Evolutionary conservation across 2,797 vertebrate species (phyloP).

Genomic region (Erethizon dorsatum): DNA sequence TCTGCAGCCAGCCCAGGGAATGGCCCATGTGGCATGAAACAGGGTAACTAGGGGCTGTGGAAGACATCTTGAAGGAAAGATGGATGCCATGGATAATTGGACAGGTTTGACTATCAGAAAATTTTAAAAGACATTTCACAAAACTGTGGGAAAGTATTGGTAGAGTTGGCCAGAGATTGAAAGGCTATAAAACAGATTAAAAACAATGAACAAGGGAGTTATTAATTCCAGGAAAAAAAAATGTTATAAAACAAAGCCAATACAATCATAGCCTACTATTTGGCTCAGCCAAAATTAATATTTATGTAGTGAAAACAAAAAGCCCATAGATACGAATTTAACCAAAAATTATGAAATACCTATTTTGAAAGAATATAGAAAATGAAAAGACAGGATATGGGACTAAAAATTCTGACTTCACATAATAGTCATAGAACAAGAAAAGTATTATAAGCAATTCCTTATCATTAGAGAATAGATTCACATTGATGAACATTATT

Average conservation of each 20-base stretch:
- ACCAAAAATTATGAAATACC: constrained; percentile 13
- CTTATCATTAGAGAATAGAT: neutral
- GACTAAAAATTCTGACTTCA: constrained; percentile 41
- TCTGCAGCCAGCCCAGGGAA: neutral
- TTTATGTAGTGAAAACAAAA: constrained; percentile 6
- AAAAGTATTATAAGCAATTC: neutral
- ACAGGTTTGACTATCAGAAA: neutral
- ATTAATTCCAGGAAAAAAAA: constrained; percentile 39
- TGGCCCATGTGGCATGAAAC: accelerated
- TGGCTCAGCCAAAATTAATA: constrained; percentile 28
- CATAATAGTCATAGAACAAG: neutral
- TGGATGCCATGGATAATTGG: too few relatives aligned
- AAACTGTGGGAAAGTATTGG: neutral
- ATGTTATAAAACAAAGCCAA: constrained; percentile 37
- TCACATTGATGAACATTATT: neutral
- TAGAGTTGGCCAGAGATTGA: neutral
- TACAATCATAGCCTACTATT: neutral
- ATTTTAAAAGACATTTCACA: neutral
- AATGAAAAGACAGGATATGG: neutral
- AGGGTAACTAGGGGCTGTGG: neutral
- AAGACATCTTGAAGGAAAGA: neutral
- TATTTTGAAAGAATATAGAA: neutral
- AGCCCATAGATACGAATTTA: neutral
- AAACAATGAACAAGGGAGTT: neutral
- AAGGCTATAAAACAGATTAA: neutral